phyloP scores from a whole-genome alignment of 2,113 vertebrate genomes.

The Cyanoramphus novaezelandiae region DNA sequence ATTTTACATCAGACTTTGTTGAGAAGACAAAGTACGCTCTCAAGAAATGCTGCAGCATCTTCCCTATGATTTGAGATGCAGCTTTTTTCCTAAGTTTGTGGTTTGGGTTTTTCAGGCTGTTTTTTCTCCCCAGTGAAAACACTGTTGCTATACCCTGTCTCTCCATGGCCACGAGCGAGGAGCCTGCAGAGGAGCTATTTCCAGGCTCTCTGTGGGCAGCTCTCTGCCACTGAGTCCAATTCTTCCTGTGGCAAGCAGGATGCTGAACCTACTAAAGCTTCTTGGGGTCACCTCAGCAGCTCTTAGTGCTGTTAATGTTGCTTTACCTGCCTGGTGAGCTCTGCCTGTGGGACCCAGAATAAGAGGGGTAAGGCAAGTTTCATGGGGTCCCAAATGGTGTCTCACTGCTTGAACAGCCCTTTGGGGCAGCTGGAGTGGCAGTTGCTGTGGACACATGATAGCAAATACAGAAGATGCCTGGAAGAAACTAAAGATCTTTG shows the following conservation, averaged over 20 bases:
- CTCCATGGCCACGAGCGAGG: rapidly evolving
- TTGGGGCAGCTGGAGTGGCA: neutral
- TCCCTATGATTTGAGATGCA: neutral
- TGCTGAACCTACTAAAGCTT: neutral
- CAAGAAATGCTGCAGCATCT: neutral
- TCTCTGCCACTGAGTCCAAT: neutral
- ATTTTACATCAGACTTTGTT: neutral
- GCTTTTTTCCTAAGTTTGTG: neutral
- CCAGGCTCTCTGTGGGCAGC: neutral
- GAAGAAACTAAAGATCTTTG: neutral
- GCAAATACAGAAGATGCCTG: neutral
- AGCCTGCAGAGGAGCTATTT: neutral
- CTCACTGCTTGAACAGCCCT: neutral
- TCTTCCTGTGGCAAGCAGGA: neutral
- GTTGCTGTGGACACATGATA: neutral
- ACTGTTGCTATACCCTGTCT: neutral
- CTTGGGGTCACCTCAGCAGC: neutral
- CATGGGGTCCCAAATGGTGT: rapidly evolving
- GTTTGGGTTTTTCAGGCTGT: neutral
- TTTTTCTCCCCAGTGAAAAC: neutral
- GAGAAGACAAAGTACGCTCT: neutral
- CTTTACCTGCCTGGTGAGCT: neutral
- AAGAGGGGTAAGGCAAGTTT: neutral
- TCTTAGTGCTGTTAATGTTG: neutral
- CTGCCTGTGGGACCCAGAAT: neutral